Percentiles rank a stretch among this genome's conserved stretches.
Evolutionary conservation across 2,888 invertebrate species (phyloP).

Genomic region (Leptinotarsa peninsularis): DNA sequence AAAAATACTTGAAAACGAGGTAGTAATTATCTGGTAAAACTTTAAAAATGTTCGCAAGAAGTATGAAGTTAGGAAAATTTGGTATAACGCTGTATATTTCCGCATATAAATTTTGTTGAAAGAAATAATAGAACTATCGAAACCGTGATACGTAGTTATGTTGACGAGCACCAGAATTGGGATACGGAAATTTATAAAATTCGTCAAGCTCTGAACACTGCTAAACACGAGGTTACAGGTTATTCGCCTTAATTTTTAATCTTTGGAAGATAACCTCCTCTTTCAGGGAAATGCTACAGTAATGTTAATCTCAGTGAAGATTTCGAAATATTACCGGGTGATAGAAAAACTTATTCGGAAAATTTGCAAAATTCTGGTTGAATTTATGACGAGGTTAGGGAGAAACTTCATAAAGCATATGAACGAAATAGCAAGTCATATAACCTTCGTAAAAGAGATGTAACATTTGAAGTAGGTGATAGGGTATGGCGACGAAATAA

Average conservation of each 20-base stretch:
- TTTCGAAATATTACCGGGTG: conserved; percentile 5
- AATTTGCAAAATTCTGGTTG: conserved; percentile 1
- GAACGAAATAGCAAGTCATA: conserved; percentile 28
- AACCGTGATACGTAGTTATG: background rate
- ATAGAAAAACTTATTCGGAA: background rate
- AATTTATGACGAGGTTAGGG: conserved; percentile 21
- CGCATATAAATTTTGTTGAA: background rate
- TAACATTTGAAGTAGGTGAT: conserved; percentile 17
- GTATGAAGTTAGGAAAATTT: background rate
- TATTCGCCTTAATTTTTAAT: conserved; percentile 44
- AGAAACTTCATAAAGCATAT: conserved; percentile 28
- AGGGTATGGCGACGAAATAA: conserved; percentile 31
- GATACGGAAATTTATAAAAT: background rate
- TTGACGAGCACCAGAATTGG: background rate
- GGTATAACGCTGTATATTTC: background rate
- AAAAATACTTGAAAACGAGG: background rate
- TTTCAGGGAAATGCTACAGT: conserved; percentile 35
- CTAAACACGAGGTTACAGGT: conserved; percentile 49
- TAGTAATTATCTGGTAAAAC: background rate
- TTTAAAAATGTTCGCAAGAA: background rate
- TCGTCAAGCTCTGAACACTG: conserved; percentile 47
- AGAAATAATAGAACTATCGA: background rate
- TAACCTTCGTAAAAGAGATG: conserved; percentile 33
- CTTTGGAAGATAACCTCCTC: conserved; percentile 15
- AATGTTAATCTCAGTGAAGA: background rate